Base-by-base conservation (phyloP, 2,888 invertebrate species). In the Silvanus unidentatus region DNA sequence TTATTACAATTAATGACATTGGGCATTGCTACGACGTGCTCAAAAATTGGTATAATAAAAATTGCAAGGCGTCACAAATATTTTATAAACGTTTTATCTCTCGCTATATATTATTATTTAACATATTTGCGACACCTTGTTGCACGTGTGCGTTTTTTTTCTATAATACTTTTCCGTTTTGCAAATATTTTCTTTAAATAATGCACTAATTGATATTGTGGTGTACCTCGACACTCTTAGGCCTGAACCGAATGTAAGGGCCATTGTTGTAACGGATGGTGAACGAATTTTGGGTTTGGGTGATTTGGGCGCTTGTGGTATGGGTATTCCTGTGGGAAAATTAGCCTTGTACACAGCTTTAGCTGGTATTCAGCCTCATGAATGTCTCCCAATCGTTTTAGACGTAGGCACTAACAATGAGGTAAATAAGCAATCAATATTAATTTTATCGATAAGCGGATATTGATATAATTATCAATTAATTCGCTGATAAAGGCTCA, bases 261-360 rank as follows among this genome's bases (percentile, higher is more conserved):
- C 88, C 9, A 84, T 91, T 63, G 91, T 91, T 40, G 94, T 98
- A 40, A 99, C 98, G 0, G 98, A 98, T 63, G 98, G 98, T 27
- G 97, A 99, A 69, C 80, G 98, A 42, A 98, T 99, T 67, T 77
- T 99, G 54, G 98, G 98, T 55, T 78, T 98, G 32, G 98, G 98
- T 3, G 98, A 98, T 71, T 79, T 98, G 40, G 98, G 98, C 1
- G 93, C 94, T 1, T 90, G 90, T 63, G 98, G 98, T 15, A 95
- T 95, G 95, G 98, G 98, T 46, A 98, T 99, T 60, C 97, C 98
- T 0, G 94, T 98, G 8, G 98, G 98, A 14, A 98, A 98, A 72
- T 77, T 99, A 50, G 85, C 97, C 1, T 77, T 98, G 30, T 98
- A 98, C 72, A 97, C 97, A 0, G 97, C 96, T 0, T 74, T 98